Conservation (phyloP, 2,888 invertebrate species). For the Odontocerum albicorne region DNA sequence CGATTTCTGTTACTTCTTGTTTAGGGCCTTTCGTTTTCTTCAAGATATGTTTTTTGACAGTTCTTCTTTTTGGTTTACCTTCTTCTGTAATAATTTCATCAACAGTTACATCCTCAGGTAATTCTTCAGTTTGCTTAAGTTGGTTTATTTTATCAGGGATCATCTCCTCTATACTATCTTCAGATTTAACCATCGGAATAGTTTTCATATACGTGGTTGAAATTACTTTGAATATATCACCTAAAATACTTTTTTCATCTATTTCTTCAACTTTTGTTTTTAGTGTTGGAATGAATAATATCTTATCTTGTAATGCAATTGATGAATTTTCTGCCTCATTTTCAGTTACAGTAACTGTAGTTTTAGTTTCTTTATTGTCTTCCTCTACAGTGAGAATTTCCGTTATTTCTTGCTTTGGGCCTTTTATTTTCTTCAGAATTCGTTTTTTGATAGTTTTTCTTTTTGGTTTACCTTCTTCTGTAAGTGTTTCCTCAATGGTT, state of each 20-base stretch:
- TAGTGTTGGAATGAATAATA: not conserved
- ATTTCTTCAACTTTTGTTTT: no score
- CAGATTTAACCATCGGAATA: constrained; percentile 38
- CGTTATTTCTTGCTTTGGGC: constrained; percentile 49
- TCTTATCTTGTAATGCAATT: not conserved
- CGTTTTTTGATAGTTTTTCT: constrained; percentile 28
- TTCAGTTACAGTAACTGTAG: constrained; percentile 40
- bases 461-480: constrained; percentile 38
- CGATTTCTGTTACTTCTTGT: constrained; percentile 51
- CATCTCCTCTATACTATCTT: no score
- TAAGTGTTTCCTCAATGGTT: constrained; percentile 38
- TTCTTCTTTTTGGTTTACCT: constrained; percentile 32
- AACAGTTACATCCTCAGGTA: constrained; percentile 33
- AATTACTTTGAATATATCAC: no score
- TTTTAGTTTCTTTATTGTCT: constrained; percentile 45
- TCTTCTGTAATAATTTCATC: constrained; percentile 35
- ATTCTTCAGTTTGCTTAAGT: no score
- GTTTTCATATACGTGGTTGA: no score
- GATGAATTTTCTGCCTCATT: constrained; percentile 37
- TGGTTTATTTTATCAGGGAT: no score
- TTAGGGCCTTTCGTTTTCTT: constrained; percentile 40
- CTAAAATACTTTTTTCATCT: no score
- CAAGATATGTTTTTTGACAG: constrained; percentile 24
- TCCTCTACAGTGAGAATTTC: constrained; percentile 50
- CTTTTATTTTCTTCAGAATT: constrained; percentile 42